Conservation (phyloP, 2,888 invertebrate species). For the Lasius fuliginosus region DNA sequence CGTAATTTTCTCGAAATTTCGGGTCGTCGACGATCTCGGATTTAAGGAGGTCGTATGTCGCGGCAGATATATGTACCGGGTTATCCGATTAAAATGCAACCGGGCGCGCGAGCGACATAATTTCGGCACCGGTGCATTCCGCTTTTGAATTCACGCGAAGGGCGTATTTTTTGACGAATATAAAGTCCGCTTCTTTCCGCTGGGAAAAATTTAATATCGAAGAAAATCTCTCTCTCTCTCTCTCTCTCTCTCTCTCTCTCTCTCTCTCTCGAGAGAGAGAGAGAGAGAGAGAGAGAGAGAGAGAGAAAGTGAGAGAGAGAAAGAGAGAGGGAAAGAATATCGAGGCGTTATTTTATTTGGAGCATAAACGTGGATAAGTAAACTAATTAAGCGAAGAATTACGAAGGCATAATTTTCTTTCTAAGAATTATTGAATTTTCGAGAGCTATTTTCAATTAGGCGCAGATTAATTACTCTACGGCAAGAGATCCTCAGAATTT, state of each 20-base stretch:
- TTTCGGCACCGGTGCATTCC: conserved; percentile 21
- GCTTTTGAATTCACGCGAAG: neutral
- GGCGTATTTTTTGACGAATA: conserved; percentile 27
- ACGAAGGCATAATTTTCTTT: neutral
- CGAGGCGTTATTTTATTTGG: neutral
- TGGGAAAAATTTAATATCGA: conserved; percentile 10
- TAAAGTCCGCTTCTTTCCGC: neutral
- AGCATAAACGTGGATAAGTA: neutral
- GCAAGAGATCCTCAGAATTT: neutral
- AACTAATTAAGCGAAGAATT: neutral
- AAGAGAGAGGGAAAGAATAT: neutral
- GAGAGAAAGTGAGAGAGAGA: neutral
- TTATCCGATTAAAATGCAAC: conserved; percentile 44
- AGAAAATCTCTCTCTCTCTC: neutral
- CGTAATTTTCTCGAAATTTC: conserved; percentile 41
- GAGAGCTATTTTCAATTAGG: neutral
- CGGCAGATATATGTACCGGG: conserved; percentile 24
- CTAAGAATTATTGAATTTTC: conserved; percentile 1
- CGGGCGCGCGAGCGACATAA: conserved; percentile 30
- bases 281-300: too few relatives aligned
- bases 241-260: too few relatives aligned
- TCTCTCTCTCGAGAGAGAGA: too few relatives aligned
- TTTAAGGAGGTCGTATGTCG: conserved; percentile 51
- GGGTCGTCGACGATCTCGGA: conserved; percentile 12
- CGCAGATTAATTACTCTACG: neutral